Evolutionary conservation across 2,797 vertebrate genomes (phyloP).

Genomic region (Muraenolepis orangiensis): DNA sequence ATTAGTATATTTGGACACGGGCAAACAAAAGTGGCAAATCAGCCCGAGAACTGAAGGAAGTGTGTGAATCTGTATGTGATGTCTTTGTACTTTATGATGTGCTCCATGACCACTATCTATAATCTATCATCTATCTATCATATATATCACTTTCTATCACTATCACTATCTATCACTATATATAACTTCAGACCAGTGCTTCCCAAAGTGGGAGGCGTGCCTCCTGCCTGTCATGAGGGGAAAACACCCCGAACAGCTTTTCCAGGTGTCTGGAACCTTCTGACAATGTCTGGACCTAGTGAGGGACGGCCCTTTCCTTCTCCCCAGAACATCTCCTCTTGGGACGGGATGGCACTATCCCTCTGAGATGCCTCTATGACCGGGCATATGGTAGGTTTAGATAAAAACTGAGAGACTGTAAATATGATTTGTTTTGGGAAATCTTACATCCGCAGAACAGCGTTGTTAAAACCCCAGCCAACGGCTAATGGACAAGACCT

Average conservation of each 20-base stretch:
- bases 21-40: neutral
- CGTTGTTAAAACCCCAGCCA: neutral
- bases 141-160: no score
- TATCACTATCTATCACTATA: neutral
- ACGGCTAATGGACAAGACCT: neutral
- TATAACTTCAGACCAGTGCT: neutral
- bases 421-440: neutral
- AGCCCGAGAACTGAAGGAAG: neutral
- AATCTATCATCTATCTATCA: no score
- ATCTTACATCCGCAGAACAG: neutral
- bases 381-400: neutral
- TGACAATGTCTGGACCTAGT: no score
- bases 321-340: neutral
- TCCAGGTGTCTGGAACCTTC: no score
- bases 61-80: neutral
- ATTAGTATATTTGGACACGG: neutral
- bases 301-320: neutral
- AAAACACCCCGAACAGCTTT: no score
- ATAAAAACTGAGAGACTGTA: conserved; percentile 1
- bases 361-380: neutral
- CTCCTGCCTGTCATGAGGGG: no score
- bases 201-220: neutral
- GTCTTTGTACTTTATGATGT: neutral
- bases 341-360: neutral
- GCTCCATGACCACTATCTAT: no score